phyloP scores from a whole-genome alignment of 2,888 invertebrate species.

The Tinea trinotella region DNA sequence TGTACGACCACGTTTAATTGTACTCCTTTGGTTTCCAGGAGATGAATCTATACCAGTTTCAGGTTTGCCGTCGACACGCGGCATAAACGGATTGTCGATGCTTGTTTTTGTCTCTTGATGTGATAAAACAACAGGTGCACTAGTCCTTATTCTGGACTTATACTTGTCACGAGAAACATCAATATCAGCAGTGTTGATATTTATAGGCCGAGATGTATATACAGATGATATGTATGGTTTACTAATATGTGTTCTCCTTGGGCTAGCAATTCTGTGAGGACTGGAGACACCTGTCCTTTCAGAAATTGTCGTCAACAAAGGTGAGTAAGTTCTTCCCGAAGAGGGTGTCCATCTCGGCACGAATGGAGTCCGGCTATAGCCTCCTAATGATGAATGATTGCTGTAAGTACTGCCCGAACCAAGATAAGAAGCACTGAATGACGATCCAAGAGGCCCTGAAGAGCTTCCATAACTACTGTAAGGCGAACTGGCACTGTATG shows the following conservation, averaged over 20 bases:
- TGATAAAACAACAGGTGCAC: conserved; percentile 26
- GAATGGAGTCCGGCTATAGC: conserved; percentile 68
- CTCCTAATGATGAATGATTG: conserved; percentile 62
- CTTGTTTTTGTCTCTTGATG: conserved; percentile 42
- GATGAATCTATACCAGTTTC: conserved; percentile 57
- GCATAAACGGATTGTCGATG: conserved; percentile 43
- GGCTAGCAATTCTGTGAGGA: conserved; percentile 55
- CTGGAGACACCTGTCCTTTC: conserved; percentile 43
- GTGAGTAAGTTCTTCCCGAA: conserved; percentile 74
- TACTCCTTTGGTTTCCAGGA: conserved; percentile 55
- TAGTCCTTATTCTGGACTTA: conserved; percentile 39
- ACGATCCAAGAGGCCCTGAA: conserved; percentile 44
- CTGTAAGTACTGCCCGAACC: conserved; percentile 62
- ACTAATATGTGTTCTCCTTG: conserved; percentile 62
- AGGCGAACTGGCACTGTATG: conserved; percentile 59
- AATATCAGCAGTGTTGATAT: conserved; percentile 88
- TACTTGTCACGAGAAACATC: conserved; percentile 83
- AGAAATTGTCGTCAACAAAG: conserved; percentile 81
- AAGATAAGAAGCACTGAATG: conserved; percentile 65
- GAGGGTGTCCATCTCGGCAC: conserved; percentile 51
- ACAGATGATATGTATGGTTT: conserved; percentile 53
- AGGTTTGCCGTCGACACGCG: conserved; percentile 58
- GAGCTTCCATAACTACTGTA: conserved; percentile 60
- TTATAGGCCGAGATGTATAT: conserved; percentile 75
- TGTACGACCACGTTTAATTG: conserved; percentile 80